Percentiles rank a stretch among this genome's conserved stretches.
Conservation (phyloP, 2,797 vertebrate genomes). For the Cossypha heuglini region DNA sequence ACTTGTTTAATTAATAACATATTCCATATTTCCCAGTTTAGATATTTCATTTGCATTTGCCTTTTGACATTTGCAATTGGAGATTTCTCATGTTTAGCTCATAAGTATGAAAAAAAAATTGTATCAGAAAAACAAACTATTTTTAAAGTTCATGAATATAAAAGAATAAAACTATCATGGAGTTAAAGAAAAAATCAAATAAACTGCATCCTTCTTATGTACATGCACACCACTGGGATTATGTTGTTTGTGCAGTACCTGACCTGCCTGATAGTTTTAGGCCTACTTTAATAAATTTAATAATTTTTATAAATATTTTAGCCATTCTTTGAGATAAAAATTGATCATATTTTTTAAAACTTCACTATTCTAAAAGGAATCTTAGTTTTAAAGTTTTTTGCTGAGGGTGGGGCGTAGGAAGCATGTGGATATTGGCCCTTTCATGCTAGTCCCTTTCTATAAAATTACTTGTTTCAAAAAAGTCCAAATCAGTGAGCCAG, state of each 20-base stretch:
- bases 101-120: neutral
- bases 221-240: neutral
- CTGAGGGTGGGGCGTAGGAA: accelerated
- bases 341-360: neutral
- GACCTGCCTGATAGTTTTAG: neutral
- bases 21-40: neutral
- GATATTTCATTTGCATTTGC: neutral
- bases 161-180: neutral
- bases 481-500: neutral
- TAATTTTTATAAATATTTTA: neutral
- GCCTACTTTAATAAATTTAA: neutral
- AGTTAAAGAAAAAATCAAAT: neutral
- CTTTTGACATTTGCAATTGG: neutral
- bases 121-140: neutral
- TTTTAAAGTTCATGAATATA: neutral
- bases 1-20: neutral
- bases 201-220: neutral
- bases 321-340: neutral
- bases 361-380: neutral
- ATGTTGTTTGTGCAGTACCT: too few relatives aligned
- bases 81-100: neutral
- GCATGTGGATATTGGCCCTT: neutral
- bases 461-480: neutral
- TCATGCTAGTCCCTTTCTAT: neutral
- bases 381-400: neutral